Evolutionary conservation across 2,113 vertebrate species (phyloP), one percentile per base, ranked within the genome.

Genomic region (Cyprinus carpio): DNA sequence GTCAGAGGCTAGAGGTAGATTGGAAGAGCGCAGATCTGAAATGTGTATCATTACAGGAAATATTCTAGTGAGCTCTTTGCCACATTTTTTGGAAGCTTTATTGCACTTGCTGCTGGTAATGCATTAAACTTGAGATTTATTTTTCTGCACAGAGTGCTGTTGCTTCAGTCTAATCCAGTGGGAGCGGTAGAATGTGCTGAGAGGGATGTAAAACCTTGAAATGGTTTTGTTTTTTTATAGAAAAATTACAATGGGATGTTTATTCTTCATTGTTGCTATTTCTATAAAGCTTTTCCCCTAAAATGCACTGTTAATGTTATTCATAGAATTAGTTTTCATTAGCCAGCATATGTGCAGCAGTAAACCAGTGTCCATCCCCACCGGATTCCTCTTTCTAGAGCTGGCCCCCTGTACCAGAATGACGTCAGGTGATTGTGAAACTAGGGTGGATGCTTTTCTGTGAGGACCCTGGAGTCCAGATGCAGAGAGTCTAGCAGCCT

Each of bases 401-500:
- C 86, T 84, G 75, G 81, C 82, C 82, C 65, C 49, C 51, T 84
- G 74, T 87, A 46, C 75, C 58, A 25, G 67, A 64, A 74, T 87
- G 75, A 84, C 82, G 56, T 80, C 75, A 84, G 46, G 54, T 23
- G 51, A 71, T 84, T 84, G 86, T 80, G 54, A 87, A 87, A 84
- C 43, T 74, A 51, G 81, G 86, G 81, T 84, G 75, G 75, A 60
- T 80, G 60, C 34, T 67, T 62, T 62, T 13, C 74, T 80, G 43
- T 85, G 40, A 74, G 85, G 43, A 83, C 58, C n/a, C 34, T 20
- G 37, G 43, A 31, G 20, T 29, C 62, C 56, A 88, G 15, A 82
- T 77, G 34, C 13, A 62, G 43, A 65, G 43, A 78, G 31, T 40
- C 40, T 46, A 27, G 49, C 43, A 46, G 43, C 43, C 43, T 46